A percentile compares a stretch with the other conserved stretches of the same genome.
These are phyloP conservation scores for Rhea pennata DNA, from an alignment of 2,113 vertebrate species.

Conservation along the genomic window DNA sequence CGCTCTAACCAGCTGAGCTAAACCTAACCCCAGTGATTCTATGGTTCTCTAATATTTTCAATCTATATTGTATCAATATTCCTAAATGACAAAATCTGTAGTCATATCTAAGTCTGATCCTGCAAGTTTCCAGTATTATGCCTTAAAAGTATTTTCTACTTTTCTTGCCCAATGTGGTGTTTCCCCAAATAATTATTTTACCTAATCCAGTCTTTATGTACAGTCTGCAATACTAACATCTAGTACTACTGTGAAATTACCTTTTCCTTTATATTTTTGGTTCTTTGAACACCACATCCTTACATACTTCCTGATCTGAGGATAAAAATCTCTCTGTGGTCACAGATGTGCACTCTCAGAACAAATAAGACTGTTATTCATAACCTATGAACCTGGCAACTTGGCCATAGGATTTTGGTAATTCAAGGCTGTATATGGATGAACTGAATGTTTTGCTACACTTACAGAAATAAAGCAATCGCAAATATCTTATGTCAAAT, in stretches of 20 bases:
- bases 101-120: neutral
- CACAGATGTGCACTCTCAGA: neutral
- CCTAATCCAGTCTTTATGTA: neutral
- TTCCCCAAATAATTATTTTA: neutral
- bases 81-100: neutral
- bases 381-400: neutral
- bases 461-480: neutral
- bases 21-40: no score
- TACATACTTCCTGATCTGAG: no score
- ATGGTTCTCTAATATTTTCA: neutral
- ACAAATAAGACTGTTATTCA: neutral
- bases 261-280: neutral
- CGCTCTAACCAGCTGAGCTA: no score
- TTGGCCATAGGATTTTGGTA: neutral
- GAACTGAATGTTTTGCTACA: neutral
- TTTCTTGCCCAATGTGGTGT: neutral
- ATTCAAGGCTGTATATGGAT: neutral
- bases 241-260: neutral
- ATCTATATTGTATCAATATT: neutral
- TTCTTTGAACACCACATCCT: neutral
- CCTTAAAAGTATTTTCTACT: neutral
- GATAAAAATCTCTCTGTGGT: no score
- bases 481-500: neutral
- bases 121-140: neutral
- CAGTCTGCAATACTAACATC: neutral